Evolutionary conservation across 2,113 vertebrate species (phyloP).

Genomic region (Pycnonotus jocosus): DNA sequence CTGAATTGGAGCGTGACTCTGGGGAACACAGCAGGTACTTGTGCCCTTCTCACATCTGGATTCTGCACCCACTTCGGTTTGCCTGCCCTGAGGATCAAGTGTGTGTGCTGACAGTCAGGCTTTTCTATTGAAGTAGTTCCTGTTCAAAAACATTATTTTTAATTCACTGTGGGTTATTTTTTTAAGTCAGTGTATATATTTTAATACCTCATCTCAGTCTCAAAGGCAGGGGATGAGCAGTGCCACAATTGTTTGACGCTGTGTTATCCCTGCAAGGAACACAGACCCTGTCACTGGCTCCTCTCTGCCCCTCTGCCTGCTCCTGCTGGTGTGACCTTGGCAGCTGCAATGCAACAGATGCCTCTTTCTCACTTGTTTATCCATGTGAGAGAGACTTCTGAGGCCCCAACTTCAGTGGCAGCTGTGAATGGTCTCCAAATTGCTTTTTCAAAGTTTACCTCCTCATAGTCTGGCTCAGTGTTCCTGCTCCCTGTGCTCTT

Average conservation of each 20-base stretch:
- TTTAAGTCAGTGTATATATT: neutral
- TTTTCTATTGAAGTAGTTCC: neutral
- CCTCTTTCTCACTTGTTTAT: conserved; percentile 43
- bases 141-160: neutral
- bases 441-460: conserved; percentile 22
- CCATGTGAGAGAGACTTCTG: neutral
- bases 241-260: neutral
- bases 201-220: neutral
- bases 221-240: neutral
- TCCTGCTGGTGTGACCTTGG: conserved; percentile 57
- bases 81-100: neutral
- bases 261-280: neutral
- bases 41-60: neutral
- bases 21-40: neutral
- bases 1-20: neutral
- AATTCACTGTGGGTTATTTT: neutral
- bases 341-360: conserved; percentile 29
- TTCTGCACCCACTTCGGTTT: neutral
- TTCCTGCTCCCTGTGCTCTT: neutral
- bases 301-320: neutral
- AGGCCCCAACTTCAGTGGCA: conserved; percentile 23
- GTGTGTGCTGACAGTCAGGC: neutral
- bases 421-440: neutral
- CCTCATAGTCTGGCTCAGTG: neutral
- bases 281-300: neutral